Evolutionary conservation across 2,888 invertebrate genomes (phyloP), one percentile per base, ranked within the genome.

Genomic region (Galerucella pusilla): DNA sequence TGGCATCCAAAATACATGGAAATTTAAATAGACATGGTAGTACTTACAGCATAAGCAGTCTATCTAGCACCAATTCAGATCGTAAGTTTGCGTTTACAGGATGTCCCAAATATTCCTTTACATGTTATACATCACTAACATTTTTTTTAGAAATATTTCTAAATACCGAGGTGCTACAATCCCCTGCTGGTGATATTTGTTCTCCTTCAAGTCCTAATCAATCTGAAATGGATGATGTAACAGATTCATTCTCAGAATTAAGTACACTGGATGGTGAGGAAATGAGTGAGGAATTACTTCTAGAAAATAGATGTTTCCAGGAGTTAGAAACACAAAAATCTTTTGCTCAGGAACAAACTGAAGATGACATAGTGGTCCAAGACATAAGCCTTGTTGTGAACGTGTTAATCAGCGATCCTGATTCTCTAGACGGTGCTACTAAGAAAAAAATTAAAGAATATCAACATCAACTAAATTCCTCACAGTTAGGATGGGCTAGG

Each of bases 401-500:
- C 87, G 92, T 92, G 0, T 88, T 94, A 71, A 85, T 92, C 54
- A 86, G 87, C 14, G 92, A 93, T 83, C 91, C 90, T 82, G 87
- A 89, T 66, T 88, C 88, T 82, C 89, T 92, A 85, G 88, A 91
- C 79, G 89, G 90, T 11, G 90, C 91, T 1, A 88, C 87, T 49
- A 89, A 88, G 80, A 90, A 89, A 82, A 88, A 89, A 77, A 83
- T 92, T 16, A 89, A 89, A 76, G 88, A 90, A 72, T 86, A 91
- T 54, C 88, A 92, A 82, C 87, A 89, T 68, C 92, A 93, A 68
- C 89, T 95, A 68, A 94, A 95, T 85, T 90, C 91, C 80, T 90
- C 91, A 64, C 90, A 90, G 78, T 90, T 92, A 2, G 92, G 93
- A 0, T 93, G 94, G 90, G 87, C 89, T 59, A 90, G 89, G 78